A percentile compares a stretch with the other conserved stretches of the same genome.
Conservation (phyloP, 2,113 vertebrate species). For the Actenoides lindsayi region DNA sequence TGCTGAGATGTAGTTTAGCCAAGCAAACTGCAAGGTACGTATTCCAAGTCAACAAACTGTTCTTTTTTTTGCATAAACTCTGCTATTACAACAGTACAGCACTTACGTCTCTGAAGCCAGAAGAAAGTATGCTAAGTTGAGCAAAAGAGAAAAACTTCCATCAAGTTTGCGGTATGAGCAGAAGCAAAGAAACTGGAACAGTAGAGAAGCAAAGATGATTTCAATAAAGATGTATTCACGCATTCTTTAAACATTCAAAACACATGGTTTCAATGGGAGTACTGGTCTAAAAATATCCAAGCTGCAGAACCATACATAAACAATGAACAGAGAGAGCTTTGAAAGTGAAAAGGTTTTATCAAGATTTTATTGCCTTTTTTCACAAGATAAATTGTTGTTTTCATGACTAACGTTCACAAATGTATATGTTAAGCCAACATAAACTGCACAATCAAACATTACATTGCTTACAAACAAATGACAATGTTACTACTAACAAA, state of each 20-base stretch:
- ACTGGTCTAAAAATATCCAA: conserved; percentile 42
- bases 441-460: background rate
- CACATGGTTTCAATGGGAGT: conserved; percentile 25
- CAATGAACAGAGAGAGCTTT: conserved; percentile 28
- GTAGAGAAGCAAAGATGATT: background rate
- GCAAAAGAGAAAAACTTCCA: background rate
- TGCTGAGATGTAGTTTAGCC: background rate
- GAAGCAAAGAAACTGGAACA: conserved; percentile 9
- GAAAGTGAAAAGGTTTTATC: conserved; percentile 39
- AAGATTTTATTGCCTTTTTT: background rate
- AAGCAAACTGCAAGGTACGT: background rate
- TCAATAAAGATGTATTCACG: background rate
- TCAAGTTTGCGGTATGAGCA: background rate
- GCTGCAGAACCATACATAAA: conserved; percentile 14
- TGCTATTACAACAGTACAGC: background rate
- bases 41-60: background rate
- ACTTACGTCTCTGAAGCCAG: background rate
- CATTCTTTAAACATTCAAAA: conserved; percentile 31
- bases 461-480: background rate
- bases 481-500: background rate
- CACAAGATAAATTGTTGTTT: background rate
- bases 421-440: background rate
- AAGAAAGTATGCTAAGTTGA: background rate
- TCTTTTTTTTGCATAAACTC: background rate
- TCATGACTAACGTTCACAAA: background rate